These are phyloP conservation scores for Apoda limacodes DNA, from an alignment of 2,888 invertebrate genomes.

Conservation along the genomic window DNA sequence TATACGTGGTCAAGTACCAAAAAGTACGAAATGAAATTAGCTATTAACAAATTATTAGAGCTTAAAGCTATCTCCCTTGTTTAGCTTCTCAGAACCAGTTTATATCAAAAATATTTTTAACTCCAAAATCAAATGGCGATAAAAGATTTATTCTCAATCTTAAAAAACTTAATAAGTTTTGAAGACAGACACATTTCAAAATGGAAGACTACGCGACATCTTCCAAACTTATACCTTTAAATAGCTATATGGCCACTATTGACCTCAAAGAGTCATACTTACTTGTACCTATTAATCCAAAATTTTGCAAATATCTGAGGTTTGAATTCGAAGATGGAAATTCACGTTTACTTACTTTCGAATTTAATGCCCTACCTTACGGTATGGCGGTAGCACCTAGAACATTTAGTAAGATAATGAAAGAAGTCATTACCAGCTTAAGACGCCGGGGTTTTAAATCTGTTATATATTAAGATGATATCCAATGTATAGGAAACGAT, in stretches of 20 bases:
- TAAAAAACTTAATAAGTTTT: slow-evolving; percentile 17
- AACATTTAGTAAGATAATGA: slow-evolving; percentile 10
- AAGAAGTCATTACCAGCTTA: slow-evolving; percentile 5
- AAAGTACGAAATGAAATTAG: slow-evolving; percentile 8
- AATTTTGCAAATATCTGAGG: slow-evolving; percentile 16
- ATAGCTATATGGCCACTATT: slow-evolving; percentile 16
- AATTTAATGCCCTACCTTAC: slow-evolving; percentile 11
- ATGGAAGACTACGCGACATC: too few relatives aligned
- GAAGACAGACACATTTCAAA: slow-evolving; percentile 19
- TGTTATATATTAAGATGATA: slow-evolving; percentile 12
- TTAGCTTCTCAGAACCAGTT: slow-evolving; percentile 10
- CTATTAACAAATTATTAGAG: slow-evolving; percentile 15
- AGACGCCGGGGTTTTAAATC: slow-evolving; percentile 8
- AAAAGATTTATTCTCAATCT: too few relatives aligned
- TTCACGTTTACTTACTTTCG: slow-evolving; percentile 2
- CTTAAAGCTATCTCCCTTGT: slow-evolving; percentile 18
- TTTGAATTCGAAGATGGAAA: slow-evolving; percentile 16
- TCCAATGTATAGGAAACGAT: slow-evolving; percentile 9
- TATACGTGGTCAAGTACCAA: slow-evolving; percentile 3
- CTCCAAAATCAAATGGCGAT: slow-evolving; percentile 17
- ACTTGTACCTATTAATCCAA: slow-evolving; percentile 11
- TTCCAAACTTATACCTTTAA: slow-evolving; percentile 9
- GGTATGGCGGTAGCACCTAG: slow-evolving; percentile 7
- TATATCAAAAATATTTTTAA: slow-evolving; percentile 17
- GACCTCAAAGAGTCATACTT: slow-evolving; percentile 21